Base-by-base conservation (phyloP, 2,113 vertebrate genomes). In the Ariopsis seemanni region DNA sequence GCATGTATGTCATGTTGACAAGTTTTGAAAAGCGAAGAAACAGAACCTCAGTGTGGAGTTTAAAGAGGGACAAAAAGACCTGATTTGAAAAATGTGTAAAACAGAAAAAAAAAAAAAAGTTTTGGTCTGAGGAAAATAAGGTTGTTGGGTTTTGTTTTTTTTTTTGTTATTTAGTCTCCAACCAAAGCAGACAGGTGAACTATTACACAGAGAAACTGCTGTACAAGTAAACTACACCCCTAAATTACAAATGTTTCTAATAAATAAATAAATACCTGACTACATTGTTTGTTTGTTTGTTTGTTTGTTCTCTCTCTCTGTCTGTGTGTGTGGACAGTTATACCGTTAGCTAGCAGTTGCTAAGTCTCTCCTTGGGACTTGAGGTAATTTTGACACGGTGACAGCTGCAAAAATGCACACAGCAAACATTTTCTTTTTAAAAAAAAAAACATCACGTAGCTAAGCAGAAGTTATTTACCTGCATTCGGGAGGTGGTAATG, bases 401-500 rank as follows among this genome's bases (percentile, higher is more conserved):
- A 77, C 69, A 77, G 34, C 60, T 20, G 34, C 63, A 67, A 18
- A 75, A 52, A 25, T 22, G 18, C 75, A 88, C 30, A 42, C 22
- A n/a, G 17, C 8, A 71, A 3, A 15, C 52, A 74, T 2, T 42
- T 42, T 42, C 42, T 42, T 42, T 42, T 42, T 42, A 3, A 0
- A 34, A 34, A 34, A 34, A 34, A 14, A 57, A 75, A 25, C 25
- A n/a, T 4, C 69, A 88, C 58, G 85, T 18, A 63, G 79, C 6
- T 62, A 65, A 58, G 67, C 7, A 85, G 15, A 63, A 80, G 75
- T 6, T 18, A 30, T n/a, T 92, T 95, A 96, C 95, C 95, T 95
- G 94, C 95, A 96, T 96, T 91, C 93, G 94, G 91, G 89, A 82
- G 90, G 83, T 89, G 87, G 93, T 84, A 90, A 87, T 89, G 92